A percentile compares a stretch with the other conserved stretches of the same genome.
Conservation (phyloP, 2,797 vertebrate genomes). For the Momotus momota region DNA sequence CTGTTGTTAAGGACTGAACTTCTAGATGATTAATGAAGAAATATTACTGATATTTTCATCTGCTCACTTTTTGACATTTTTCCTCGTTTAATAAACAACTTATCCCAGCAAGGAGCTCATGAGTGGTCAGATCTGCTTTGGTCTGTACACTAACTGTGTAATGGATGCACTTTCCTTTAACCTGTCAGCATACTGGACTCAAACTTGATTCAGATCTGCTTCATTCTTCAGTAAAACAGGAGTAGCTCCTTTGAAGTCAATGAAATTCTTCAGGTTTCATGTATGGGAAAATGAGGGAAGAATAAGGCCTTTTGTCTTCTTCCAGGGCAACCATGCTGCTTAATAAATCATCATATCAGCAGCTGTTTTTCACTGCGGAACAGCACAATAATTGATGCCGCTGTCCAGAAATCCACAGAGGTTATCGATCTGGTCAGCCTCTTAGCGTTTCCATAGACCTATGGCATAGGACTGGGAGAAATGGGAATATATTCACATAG, state of each 20-base stretch:
- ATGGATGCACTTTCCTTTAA: not conserved
- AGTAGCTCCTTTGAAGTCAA: constrained; percentile 46
- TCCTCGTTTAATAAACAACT: constrained; percentile 16
- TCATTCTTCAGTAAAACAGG: constrained; percentile 1
- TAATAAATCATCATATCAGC: constrained; percentile 72
- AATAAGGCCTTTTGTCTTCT: constrained; percentile 54
- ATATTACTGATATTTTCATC: constrained; percentile 45
- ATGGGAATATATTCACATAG: not conserved
- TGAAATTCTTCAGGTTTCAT: constrained; percentile 40
- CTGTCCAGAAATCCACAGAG: not conserved
- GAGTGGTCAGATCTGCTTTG: not conserved
- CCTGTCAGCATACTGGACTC: constrained; percentile 28
- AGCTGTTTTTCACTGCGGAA: constrained; percentile 13
- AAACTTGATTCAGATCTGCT: not conserved
- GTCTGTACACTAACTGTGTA: not conserved
- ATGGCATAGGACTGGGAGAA: not conserved
- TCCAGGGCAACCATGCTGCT: constrained; percentile 1
- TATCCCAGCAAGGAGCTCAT: not conserved
- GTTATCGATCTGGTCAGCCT: not conserved
- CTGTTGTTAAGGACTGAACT: constrained; percentile 2
- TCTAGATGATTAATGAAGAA: constrained; percentile 39
- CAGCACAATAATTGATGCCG: constrained; percentile 9
- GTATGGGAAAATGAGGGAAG: constrained; percentile 39
- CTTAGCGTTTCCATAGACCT: not conserved
- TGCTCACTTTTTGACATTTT: constrained; percentile 18